phyloP scores from a whole-genome alignment of 1,140 invertebrate species.

The Diploscapter pachys region DNA sequence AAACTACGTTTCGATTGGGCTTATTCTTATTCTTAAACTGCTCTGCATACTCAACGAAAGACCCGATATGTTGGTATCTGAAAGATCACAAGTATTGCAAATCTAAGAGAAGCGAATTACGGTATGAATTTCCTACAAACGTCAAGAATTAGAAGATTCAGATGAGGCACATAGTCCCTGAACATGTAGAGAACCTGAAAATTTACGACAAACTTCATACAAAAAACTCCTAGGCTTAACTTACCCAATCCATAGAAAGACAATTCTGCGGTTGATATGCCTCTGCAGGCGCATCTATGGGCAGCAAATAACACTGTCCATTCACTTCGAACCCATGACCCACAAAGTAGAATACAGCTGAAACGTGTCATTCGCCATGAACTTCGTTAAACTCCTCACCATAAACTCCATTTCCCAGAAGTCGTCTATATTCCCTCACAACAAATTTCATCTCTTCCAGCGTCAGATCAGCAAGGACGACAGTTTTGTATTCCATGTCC shows the following conservation, averaged over 20 bases:
- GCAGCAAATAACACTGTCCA: constrained; percentile 61
- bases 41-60: constrained; percentile 52
- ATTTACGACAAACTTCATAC: too few species aligned
- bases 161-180: constrained; percentile 36
- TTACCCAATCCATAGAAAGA: too few species aligned
- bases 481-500: constrained; percentile 61
- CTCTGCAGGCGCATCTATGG: constrained; percentile 60
- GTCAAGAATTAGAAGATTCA: constrained; percentile 62
- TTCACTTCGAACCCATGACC: constrained; percentile 63
- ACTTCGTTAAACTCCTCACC: constrained; percentile 41
- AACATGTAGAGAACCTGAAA: too few species aligned
- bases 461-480: constrained; percentile 61
- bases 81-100: constrained; percentile 6
- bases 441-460: constrained; percentile 61
- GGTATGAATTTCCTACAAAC: constrained; percentile 60
- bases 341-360: constrained; percentile 63
- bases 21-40: constrained; percentile 46
- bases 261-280: constrained; percentile 46
- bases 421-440: constrained; percentile 59
- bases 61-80: constrained; percentile 46
- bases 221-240: too few species aligned
- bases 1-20: constrained; percentile 57
- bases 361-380: constrained; percentile 18
- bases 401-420: constrained; percentile 61
- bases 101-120: constrained; percentile 26